Evolutionary conservation across 2,113 vertebrate genomes (phyloP).

Genomic region (Prionailurus viverrinus): DNA sequence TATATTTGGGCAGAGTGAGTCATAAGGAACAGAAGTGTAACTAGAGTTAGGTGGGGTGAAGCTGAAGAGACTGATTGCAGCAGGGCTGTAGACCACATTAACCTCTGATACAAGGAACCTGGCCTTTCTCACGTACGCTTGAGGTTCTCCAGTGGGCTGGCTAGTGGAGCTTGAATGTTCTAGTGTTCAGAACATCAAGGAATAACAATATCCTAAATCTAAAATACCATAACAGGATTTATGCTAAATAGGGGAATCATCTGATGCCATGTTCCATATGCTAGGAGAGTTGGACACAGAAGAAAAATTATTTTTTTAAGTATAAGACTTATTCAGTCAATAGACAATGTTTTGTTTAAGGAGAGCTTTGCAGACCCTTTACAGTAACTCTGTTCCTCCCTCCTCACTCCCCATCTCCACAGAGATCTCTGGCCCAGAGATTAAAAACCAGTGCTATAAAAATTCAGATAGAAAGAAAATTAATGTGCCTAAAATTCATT

Average conservation of each 20-base stretch:
- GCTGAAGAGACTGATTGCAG: not conserved
- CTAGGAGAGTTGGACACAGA: not conserved
- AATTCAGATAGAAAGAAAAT: constrained; percentile 53
- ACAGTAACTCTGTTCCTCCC: not conserved
- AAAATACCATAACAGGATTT: constrained; percentile 28
- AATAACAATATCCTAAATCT: constrained; percentile 10
- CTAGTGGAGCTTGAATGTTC: not conserved
- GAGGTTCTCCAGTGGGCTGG: not conserved
- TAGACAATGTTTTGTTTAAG: constrained; percentile 33
- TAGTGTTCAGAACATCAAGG: not conserved
- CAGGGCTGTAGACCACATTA: not conserved
- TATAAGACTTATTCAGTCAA: not conserved
- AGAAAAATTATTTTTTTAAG: not conserved
- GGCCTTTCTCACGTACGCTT: not conserved
- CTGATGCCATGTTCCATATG: constrained; percentile 7
- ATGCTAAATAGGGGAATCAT: constrained; percentile 28
- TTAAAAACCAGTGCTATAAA: not conserved
- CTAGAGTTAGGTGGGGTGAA: not conserved
- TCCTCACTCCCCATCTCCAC: not conserved
- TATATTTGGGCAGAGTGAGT: not conserved
- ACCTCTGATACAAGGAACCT: not conserved
- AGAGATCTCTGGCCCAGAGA: not conserved
- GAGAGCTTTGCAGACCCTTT: not conserved
- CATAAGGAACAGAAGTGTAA: not conserved
- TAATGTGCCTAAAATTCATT: constrained; percentile 19